Conservation (phyloP, 2,113 vertebrate species). For the Poecilia latipinna region DNA sequence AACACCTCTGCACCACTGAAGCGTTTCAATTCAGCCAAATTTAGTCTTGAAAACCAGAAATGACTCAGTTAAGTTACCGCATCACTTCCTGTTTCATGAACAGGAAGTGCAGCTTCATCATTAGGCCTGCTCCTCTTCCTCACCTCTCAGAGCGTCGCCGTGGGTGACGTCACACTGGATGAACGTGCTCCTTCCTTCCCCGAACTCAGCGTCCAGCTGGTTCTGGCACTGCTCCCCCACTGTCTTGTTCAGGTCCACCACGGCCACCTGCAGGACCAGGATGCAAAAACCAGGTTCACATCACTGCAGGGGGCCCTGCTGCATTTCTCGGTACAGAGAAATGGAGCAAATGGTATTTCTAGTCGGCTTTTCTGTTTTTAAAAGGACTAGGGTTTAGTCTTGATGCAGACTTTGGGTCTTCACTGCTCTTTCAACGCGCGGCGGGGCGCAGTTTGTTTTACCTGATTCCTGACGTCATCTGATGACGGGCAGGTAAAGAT, state of each 20-base stretch:
- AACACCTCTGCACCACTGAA: background rate
- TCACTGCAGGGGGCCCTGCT: too few species aligned
- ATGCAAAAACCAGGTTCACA: too few species aligned
- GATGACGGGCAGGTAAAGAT: too few species aligned
- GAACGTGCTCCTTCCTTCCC: constrained; percentile 84
- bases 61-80: background rate
- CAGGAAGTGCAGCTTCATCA: background rate
- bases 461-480: too few species aligned
- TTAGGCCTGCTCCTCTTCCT: background rate
- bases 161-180: constrained; percentile 91
- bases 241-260: constrained; percentile 87
- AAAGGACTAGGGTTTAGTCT: too few species aligned
- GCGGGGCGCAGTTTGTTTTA: too few species aligned
- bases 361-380: too few species aligned
- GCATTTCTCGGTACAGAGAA: too few species aligned
- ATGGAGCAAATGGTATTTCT: too few species aligned
- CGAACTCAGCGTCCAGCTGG: constrained; percentile 86
- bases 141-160: constrained; percentile 86
- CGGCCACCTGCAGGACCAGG: constrained; percentile 76
- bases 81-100: background rate
- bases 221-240: constrained; percentile 84
- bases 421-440: too few species aligned
- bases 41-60: background rate
- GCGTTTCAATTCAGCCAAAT: background rate
- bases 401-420: too few species aligned